Conservation (phyloP, 2,797 vertebrate species). For the Jordanella pulchra region DNA sequence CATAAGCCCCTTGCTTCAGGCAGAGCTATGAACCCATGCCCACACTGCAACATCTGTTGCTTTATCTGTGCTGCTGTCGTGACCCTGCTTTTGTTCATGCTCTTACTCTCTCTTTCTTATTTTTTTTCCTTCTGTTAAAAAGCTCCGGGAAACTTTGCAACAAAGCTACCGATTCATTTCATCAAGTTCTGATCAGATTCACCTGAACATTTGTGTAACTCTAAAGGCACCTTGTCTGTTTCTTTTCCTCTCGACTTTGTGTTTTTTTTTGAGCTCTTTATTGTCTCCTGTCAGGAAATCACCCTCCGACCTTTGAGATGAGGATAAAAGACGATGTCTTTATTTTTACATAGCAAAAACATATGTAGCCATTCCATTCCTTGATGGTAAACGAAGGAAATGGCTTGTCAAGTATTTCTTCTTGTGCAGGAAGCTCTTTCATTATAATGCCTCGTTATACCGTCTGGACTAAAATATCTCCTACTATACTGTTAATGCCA, state of each 20-base stretch:
- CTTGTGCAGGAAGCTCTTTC: constrained; percentile 7
- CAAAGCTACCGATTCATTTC: constrained; percentile 30
- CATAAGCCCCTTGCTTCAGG: constrained; percentile 8
- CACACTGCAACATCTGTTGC: constrained; percentile 38
- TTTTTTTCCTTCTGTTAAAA: constrained; percentile 12
- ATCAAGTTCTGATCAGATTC: constrained; percentile 34
- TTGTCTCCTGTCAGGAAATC: constrained; percentile 12
- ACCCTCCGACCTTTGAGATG: constrained; percentile 4
- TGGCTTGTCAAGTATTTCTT: background rate
- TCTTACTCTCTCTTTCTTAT: constrained; percentile 11
- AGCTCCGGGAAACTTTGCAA: constrained; percentile 10
- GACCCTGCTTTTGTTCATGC: constrained; percentile 26
- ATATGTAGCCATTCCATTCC: constrained; percentile 1
- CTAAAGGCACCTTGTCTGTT: background rate
- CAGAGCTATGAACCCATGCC: constrained; percentile 26
- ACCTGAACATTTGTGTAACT: constrained; percentile 14
- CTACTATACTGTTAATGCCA: constrained; percentile 3
- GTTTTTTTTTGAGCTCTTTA: constrained; percentile 1
- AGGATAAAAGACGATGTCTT: background rate
- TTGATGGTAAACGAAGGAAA: constrained; percentile 9
- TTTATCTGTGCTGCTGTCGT: constrained; percentile 28
- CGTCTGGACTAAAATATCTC: constrained; percentile 14
- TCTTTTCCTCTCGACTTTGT: background rate
- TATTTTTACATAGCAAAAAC: background rate
- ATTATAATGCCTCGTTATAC: background rate